Evolutionary conservation across 2,797 vertebrate species (phyloP).

Genomic region (Lepilemur septentrionalis): DNA sequence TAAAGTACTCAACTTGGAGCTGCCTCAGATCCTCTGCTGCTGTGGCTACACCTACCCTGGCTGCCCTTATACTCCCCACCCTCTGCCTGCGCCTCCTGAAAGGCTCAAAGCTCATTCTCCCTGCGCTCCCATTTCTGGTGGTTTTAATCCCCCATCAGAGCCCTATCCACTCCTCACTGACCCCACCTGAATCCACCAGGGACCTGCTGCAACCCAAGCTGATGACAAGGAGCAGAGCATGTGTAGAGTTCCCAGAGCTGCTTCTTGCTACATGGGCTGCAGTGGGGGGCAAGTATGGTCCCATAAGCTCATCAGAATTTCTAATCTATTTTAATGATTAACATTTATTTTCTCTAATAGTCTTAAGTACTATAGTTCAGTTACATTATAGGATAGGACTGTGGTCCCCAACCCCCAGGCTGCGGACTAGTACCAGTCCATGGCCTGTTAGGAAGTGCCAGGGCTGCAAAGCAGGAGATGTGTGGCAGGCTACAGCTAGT

Average conservation of each 20-base stretch:
- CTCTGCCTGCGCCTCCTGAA: not conserved
- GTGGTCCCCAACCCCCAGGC: too few relatives aligned
- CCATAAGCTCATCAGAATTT: not conserved
- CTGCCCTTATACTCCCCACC: not conserved
- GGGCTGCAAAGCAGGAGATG: too few relatives aligned
- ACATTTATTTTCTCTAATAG: not conserved
- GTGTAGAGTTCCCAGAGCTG: accelerated
- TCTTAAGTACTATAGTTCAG: not conserved
- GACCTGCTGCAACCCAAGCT: accelerated
- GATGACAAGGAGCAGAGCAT: too few relatives aligned
- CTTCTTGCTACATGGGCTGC: not conserved
- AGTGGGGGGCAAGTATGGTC: too few relatives aligned
- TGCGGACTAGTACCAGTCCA: too few relatives aligned
- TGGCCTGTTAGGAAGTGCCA: too few relatives aligned
- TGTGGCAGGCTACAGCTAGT: too few relatives aligned
- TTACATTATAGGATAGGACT: not conserved
- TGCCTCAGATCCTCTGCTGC: not conserved
- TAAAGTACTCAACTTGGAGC: not conserved
- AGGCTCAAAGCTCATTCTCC: not conserved
- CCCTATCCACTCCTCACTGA: accelerated
- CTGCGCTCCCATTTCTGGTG: not conserved
- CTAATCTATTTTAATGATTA: not conserved
- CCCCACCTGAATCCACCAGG: not conserved
- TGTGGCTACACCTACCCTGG: not conserved
- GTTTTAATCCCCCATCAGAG: accelerated